Conservation (phyloP, 2,113 vertebrate genomes). For the Nannobrachium achirus region DNA sequence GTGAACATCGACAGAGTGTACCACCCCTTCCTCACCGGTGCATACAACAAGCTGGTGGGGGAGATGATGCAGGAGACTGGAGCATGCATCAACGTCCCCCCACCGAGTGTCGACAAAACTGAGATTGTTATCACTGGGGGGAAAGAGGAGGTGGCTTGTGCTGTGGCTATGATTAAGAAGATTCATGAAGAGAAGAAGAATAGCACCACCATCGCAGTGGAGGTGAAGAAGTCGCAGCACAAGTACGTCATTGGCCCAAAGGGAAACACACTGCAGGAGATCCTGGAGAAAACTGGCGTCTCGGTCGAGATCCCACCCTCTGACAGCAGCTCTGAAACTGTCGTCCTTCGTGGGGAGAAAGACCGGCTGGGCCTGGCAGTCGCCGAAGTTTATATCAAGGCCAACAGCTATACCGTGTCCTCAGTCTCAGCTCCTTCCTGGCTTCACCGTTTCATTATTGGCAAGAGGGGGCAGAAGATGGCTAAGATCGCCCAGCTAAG, state of each 20-base stretch:
- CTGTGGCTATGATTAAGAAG: slow-evolving; percentile 91
- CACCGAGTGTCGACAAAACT: slow-evolving; percentile 94
- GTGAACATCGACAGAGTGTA: slow-evolving; percentile 96
- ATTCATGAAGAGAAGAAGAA: slow-evolving; percentile 96
- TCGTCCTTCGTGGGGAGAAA: slow-evolving; percentile 96
- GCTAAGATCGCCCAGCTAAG: slow-evolving; percentile 97
- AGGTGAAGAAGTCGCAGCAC: slow-evolving; percentile 99
- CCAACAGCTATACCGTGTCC: slow-evolving; percentile 97
- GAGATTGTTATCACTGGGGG: slow-evolving; percentile 99
- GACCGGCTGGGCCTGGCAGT: slow-evolving; percentile 96
- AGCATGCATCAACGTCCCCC: slow-evolving; percentile 95
- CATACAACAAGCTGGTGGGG: slow-evolving; percentile 89
- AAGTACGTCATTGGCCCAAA: slow-evolving; percentile 98
- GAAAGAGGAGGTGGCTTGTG: slow-evolving; percentile 96
- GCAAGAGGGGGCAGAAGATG: slow-evolving; percentile 99
- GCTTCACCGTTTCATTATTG: slow-evolving; percentile 99
- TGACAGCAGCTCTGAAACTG: slow-evolving; percentile 96
- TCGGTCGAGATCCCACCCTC: slow-evolving; percentile 98
- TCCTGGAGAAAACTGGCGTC: slow-evolving; percentile 96
- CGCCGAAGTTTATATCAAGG: slow-evolving; percentile 99
- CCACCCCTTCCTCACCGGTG: slow-evolving; percentile 97
- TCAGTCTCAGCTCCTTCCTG: slow-evolving; percentile 95
- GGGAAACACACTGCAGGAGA: slow-evolving; percentile 98
- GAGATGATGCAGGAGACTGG: slow-evolving; percentile 98
- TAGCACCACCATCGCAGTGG: slow-evolving; percentile 96